Evolutionary conservation across 1,140 invertebrate species (phyloP).

Genomic region (Adoxophyes honmai): DNA sequence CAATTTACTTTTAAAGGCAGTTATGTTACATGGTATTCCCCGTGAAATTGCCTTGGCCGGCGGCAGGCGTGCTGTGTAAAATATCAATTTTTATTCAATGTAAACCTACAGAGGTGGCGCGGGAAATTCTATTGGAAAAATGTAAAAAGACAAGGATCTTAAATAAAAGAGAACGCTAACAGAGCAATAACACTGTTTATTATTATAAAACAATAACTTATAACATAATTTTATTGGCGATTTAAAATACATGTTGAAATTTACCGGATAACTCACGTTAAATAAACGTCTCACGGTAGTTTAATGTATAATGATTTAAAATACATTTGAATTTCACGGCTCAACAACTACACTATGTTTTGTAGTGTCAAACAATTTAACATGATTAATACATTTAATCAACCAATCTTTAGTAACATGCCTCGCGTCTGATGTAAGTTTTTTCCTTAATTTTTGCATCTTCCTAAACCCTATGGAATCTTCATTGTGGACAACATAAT

Average conservation of each 20-base stretch:
- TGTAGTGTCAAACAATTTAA: slow-evolving; percentile 60
- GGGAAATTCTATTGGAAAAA: background rate
- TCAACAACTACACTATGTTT: slow-evolving; percentile 62
- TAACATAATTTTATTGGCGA: background rate
- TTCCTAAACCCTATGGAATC: slow-evolving; percentile 52
- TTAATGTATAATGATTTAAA: background rate
- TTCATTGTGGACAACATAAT: slow-evolving; percentile 73
- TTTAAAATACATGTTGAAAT: background rate
- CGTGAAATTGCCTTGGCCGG: slow-evolving; percentile 1
- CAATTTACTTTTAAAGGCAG: background rate
- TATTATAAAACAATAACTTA: background rate
- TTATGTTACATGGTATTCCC: background rate
- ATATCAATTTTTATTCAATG: slow-evolving; percentile 13
- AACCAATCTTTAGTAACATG: slow-evolving; percentile 77
- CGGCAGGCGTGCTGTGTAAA: background rate
- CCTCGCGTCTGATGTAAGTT: slow-evolving; percentile 53
- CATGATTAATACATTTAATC: slow-evolving; percentile 66
- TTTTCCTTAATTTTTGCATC: slow-evolving; percentile 49
- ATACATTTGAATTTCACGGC: slow-evolving; percentile 32
- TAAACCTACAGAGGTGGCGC: background rate
- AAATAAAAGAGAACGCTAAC: background rate
- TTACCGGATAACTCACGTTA: too few relatives aligned
- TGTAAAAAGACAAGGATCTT: background rate
- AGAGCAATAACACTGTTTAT: slow-evolving; percentile 15
- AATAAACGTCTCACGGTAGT: too few relatives aligned